These are phyloP conservation scores for Poeciliopsis presidionis DNA, from an alignment of 2,797 vertebrate genomes.

Conservation along the genomic window DNA sequence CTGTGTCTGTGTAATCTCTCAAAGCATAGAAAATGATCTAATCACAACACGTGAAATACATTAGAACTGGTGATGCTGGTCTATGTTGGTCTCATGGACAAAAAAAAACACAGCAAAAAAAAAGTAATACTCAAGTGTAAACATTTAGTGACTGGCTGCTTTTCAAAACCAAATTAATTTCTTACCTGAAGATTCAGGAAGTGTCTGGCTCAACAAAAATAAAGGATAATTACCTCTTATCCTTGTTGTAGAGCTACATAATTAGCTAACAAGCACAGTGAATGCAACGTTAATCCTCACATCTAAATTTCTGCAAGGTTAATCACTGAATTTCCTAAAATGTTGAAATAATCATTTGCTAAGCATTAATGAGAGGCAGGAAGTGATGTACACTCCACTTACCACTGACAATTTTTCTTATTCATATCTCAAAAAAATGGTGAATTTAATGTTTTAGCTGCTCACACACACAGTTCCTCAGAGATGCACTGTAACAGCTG, in stretches of 20 bases:
- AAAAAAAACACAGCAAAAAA: neutral
- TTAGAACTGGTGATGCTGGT: neutral
- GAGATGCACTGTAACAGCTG: neutral
- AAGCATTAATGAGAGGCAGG: neutral
- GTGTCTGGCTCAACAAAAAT: neutral
- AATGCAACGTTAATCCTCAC: constrained; percentile 3
- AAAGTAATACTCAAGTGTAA: neutral
- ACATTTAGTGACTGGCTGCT: neutral
- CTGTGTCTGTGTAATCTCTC: neutral
- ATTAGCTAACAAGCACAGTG: neutral
- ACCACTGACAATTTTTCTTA: neutral
- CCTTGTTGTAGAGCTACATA: neutral
- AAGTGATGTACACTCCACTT: neutral
- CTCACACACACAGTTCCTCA: neutral
- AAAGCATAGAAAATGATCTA: neutral
- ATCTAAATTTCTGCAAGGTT: neutral
- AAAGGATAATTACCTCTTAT: neutral
- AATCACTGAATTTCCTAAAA: neutral
- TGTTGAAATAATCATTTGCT: neutral
- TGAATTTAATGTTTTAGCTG: neutral
- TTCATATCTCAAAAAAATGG: neutral
- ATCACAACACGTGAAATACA: neutral
- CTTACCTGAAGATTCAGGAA: neutral
- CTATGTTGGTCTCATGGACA: neutral
- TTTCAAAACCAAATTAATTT: neutral